A percentile compares a stretch with the other conserved stretches of the same genome.
Conservation (phyloP, 2,113 vertebrate genomes). For the Erythrolamprus reginae region DNA sequence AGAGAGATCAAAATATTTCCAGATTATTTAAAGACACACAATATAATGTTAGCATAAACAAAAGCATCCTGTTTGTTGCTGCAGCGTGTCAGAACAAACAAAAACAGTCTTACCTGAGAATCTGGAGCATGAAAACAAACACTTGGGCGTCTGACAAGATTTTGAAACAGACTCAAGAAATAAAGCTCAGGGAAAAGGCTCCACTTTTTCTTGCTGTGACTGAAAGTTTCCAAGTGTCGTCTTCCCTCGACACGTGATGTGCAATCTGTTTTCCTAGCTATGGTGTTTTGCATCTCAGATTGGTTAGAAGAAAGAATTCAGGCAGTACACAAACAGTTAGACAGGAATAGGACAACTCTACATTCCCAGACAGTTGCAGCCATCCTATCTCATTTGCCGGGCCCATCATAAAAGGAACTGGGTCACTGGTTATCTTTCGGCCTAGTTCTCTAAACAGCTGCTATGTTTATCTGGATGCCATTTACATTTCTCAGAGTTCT, state of each 20-base stretch:
- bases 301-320: background rate
- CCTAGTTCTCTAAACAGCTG: background rate
- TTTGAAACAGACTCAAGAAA: slow-evolving; percentile 45
- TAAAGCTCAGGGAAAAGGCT: background rate
- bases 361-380: background rate
- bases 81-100: slow-evolving; percentile 55
- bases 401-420: background rate
- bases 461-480: background rate
- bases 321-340: background rate
- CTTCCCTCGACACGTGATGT: background rate
- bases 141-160: slow-evolving; percentile 49
- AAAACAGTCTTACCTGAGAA: slow-evolving; percentile 62
- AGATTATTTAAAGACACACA: slow-evolving; percentile 38
- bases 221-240: background rate
- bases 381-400: background rate
- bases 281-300: background rate
- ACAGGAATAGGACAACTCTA: background rate
- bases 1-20: slow-evolving; percentile 26
- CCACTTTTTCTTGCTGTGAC: background rate
- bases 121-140: slow-evolving; percentile 60
- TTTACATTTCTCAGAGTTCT: background rate
- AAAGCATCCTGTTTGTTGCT: slow-evolving; percentile 53
- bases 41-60: slow-evolving; percentile 50
- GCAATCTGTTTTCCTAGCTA: background rate
- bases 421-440: background rate